phyloP scores from a whole-genome alignment of 2,113 vertebrate genomes.

The Pionites leucogaster region DNA sequence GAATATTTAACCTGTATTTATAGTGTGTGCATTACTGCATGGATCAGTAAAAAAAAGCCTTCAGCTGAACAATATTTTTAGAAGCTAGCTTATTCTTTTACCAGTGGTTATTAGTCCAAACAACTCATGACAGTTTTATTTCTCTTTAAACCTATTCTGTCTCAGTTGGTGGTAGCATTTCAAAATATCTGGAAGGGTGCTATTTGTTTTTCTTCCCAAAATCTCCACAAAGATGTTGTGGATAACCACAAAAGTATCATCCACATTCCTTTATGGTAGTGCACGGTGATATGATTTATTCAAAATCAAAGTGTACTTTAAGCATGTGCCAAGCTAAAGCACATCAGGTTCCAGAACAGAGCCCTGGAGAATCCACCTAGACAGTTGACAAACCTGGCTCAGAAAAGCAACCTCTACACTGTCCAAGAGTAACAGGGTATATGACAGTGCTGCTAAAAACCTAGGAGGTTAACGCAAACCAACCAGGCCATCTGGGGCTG shows the following conservation, averaged over 20 bases:
- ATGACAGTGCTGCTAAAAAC: background rate
- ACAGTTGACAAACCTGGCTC: background rate
- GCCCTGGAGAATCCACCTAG: background rate
- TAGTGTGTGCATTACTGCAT: background rate
- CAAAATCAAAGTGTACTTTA: background rate
- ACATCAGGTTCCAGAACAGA: background rate
- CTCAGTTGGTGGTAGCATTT: constrained; percentile 27
- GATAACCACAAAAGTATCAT: background rate
- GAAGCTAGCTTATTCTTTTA: constrained; percentile 3
- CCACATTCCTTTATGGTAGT: constrained; percentile 41
- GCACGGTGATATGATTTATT: background rate
- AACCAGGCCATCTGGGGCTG: constrained; percentile 27
- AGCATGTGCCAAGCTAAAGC: background rate
- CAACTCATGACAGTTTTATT: constrained; percentile 33
- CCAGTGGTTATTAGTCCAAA: background rate
- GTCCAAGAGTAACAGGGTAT: constrained; percentile 18
- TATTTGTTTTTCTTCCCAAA: constrained; percentile 47
- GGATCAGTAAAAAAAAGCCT: background rate
- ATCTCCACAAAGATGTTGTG: constrained; percentile 37
- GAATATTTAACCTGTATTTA: background rate
- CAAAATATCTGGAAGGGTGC: constrained; percentile 52
- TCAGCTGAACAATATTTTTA: background rate
- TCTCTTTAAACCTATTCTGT: constrained; percentile 36
- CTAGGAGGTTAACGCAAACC: background rate
- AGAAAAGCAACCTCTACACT: background rate